phyloP scores from a whole-genome alignment of 1,140 invertebrate genomes.

The Meteorus sp. region DNA sequence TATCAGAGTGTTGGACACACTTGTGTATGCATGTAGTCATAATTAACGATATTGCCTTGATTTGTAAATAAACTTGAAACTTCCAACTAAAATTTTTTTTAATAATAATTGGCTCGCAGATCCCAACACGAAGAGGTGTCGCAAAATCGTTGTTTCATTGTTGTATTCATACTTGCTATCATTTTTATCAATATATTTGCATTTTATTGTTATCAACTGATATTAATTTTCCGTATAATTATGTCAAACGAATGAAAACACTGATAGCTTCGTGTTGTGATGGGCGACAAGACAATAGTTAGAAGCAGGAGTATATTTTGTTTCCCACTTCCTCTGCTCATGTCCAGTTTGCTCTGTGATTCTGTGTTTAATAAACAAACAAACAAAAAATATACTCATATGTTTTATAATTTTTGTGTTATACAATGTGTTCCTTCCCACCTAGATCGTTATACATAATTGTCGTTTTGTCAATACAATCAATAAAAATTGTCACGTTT shows the following conservation, averaged over 20 bases:
- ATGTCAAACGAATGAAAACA: not conserved
- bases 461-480: not conserved
- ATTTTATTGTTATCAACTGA: no score
- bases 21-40: conserved; percentile 40
- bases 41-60: conserved; percentile 54
- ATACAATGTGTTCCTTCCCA: conserved; percentile 11
- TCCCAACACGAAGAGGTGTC: conserved; percentile 3
- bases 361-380: conserved; percentile 53
- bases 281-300: conserved; percentile 15
- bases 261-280: conserved; percentile 4
- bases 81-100: conserved; percentile 42
- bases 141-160: conserved; percentile 1
- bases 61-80: conserved; percentile 55
- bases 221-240: not conserved
- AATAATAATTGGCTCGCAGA: not conserved
- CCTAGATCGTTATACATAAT: not conserved
- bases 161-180: no score
- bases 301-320: conserved; percentile 34
- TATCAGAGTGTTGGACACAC: conserved; percentile 41
- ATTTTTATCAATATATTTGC: no score
- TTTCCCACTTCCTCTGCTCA: conserved; percentile 40
- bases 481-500: not conserved
- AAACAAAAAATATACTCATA: conserved; percentile 30
- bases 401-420: conserved; percentile 30
- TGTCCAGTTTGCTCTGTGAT: conserved; percentile 55